phyloP scores from a whole-genome alignment of 2,113 vertebrate species.

The Aplodontia rufa region DNA sequence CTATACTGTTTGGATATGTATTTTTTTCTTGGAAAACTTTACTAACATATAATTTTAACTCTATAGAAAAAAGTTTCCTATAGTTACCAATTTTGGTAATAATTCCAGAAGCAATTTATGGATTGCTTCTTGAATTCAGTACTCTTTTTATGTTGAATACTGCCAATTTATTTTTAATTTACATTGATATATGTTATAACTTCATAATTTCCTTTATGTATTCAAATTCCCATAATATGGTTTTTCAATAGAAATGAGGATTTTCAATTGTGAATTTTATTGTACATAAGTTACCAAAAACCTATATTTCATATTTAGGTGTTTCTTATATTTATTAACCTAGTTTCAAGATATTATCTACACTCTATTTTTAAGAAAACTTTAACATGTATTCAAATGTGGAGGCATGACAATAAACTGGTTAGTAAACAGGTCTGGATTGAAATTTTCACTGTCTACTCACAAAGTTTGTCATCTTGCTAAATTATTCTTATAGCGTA shows the following conservation, averaged over 20 bases:
- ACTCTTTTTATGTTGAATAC: neutral
- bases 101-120: neutral
- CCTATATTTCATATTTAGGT: neutral
- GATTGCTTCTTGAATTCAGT: too few species aligned
- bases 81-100: neutral
- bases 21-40: neutral
- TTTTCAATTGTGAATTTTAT: neutral
- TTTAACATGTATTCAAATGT: neutral
- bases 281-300: neutral
- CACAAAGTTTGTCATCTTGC: neutral
- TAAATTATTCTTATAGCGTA: neutral
- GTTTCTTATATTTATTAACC: neutral
- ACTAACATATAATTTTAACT: neutral
- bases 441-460: neutral
- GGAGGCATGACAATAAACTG: neutral
- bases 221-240: neutral
- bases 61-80: neutral
- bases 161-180: neutral
- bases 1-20: neutral
- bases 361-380: neutral
- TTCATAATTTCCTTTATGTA: neutral
- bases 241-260: neutral
- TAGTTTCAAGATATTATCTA: neutral
- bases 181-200: neutral
- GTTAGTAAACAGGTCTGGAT: neutral